Conservation (phyloP, 2,113 vertebrate species). For the Sylvia atricapilla region DNA sequence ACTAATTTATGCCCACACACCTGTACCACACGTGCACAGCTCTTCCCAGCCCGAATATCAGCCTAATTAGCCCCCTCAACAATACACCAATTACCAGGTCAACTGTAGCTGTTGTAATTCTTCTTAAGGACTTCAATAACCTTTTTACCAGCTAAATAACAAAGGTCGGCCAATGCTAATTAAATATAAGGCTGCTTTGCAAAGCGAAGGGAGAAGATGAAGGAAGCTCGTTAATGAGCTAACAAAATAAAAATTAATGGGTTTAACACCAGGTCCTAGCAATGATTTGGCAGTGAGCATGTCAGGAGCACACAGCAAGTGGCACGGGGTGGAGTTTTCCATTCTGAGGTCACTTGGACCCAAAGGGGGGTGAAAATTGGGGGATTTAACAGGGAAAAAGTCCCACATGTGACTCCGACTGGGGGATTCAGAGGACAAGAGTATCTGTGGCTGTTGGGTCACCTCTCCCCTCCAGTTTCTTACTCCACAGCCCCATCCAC, state of each 20-base stretch:
- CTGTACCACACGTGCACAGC: neutral
- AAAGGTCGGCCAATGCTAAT: slow-evolving; percentile 65
- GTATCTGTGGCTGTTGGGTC: neutral
- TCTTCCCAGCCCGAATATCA: neutral
- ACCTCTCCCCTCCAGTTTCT: neutral
- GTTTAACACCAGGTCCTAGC: neutral
- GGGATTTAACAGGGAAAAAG: neutral
- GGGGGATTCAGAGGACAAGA: neutral
- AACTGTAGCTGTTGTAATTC: slow-evolving; percentile 33
- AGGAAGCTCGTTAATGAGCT: slow-evolving; percentile 50
- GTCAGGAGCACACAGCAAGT: neutral
- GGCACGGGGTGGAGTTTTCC: neutral
- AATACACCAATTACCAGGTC: slow-evolving; percentile 56
- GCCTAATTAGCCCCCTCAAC: slow-evolving; percentile 30
- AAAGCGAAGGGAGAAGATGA: slow-evolving; percentile 33
- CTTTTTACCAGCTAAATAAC: slow-evolving; percentile 69
- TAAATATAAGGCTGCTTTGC: slow-evolving; percentile 43
- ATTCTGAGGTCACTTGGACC: neutral
- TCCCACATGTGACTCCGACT: rapidly evolving
- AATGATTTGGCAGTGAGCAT: slow-evolving; percentile 16
- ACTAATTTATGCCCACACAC: neutral
- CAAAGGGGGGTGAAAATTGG: rapidly evolving
- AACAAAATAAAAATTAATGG: slow-evolving; percentile 59
- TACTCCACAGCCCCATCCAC: no score
- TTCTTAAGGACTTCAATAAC: slow-evolving; percentile 64